Evolutionary conservation across 2,888 invertebrate species (phyloP), one percentile per base, ranked within the genome.

Genomic region (Leptarthrus brevirostris): DNA sequence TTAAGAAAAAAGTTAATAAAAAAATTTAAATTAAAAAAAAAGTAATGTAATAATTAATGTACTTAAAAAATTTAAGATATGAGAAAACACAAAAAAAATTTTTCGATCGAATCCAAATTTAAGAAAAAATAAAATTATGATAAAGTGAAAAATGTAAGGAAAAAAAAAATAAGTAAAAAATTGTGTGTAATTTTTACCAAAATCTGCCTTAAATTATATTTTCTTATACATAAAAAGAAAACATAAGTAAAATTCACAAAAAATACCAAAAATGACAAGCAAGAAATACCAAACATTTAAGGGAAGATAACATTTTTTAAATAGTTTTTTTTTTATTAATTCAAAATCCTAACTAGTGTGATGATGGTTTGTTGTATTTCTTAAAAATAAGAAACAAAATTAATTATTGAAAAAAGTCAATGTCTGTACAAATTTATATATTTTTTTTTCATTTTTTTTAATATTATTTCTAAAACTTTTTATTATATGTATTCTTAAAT

Each of bases 121-220:
- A 53, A 20, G 76, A 77, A 77, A 77, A 77, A 74, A 77, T 78
- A 77, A 79, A 78, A 76, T 79, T 78, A 75, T 79, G 72, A 78
- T 73, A 12, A 40, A 40, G 40, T 40, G 74, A 76, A 76, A n/a
- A 72, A 76, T 75, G 74, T 79, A 80, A 80, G 79, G 79, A 79
- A 72, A 74, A 76, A 75, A 72, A 75, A 74, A 74, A 74, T 77
- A 79, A 80, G n/a, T n/a, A 80, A 79, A 79, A 79, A 79, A 82
- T 82, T 83, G 87, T 87, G 88, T 88, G 87, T 87, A 87, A 88
- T 83, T 84, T 83, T 85, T 82, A 85, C 88, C 88, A 88, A 88
- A 88, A 89, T 89, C 89, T 89, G 89, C 89, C 89, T 89, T 89
- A 89, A 84, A 86, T 89, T 89, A 88, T 88, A 88, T 88, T 88